These are phyloP conservation scores for Bradypus variegatus DNA, from an alignment of 2,797 vertebrate genomes.

Conservation along the genomic window DNA sequence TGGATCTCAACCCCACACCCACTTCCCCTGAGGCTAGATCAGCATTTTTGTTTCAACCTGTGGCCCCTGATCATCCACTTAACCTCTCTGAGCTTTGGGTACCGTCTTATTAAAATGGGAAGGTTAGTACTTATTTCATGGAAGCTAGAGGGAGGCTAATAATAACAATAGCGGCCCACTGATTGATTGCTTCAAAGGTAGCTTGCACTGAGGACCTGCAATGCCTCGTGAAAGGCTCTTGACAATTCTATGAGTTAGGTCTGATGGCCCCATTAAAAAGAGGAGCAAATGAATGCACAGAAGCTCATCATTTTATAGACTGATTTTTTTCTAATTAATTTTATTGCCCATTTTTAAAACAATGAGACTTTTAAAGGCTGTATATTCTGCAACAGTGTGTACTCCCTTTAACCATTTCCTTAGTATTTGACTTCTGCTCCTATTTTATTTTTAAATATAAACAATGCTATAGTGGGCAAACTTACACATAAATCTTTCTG, in stretches of 20 bases:
- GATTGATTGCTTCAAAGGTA: too few relatives aligned
- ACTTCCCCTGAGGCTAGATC: not conserved
- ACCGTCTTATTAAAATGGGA: not conserved
- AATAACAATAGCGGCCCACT: not conserved
- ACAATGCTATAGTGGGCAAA: not conserved
- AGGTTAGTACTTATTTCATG: not conserved
- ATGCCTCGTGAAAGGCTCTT: not conserved
- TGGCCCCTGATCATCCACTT: not conserved
- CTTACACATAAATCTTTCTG: not conserved
- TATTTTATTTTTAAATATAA: not conserved
- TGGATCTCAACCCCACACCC: not conserved
- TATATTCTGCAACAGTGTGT: not conserved
- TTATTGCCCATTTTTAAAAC: not conserved
- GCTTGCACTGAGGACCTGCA: accelerated
- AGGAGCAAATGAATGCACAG: not conserved
- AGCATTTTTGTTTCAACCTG: not conserved
- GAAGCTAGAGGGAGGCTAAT: not conserved
- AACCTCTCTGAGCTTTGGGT: not conserved
- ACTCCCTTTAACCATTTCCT: not conserved
- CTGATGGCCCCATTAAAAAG: not conserved
- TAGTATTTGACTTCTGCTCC: not conserved
- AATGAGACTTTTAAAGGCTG: not conserved
- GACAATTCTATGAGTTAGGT: not conserved
- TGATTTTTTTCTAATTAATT: not conserved
- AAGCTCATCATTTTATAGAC: not conserved